Evolutionary conservation across 1,140 invertebrate species (phyloP).

Genomic region (Drosophila equinoxialis): DNA sequence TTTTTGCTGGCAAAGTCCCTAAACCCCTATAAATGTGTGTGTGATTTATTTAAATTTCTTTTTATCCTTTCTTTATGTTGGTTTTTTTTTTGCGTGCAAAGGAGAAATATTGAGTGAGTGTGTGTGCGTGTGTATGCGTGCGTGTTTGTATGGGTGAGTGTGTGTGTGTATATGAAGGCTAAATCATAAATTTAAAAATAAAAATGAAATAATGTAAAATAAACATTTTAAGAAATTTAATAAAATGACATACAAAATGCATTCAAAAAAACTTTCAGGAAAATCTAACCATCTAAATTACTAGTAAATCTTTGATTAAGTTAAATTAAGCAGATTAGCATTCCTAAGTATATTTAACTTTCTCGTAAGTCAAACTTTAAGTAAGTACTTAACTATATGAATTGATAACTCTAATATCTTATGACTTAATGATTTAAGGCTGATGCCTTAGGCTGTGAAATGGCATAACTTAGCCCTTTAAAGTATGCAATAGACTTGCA

Average conservation of each 20-base stretch:
- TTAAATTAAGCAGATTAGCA: too few species aligned
- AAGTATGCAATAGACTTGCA: too few species aligned
- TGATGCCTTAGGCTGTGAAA: too few species aligned
- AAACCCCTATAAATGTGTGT: constrained; percentile 24
- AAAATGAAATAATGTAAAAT: constrained; percentile 34
- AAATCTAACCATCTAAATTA: too few species aligned
- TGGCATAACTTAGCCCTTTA: too few species aligned
- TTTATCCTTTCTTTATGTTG: constrained; percentile 17
- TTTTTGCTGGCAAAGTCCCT: constrained; percentile 16
- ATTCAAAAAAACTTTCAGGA: not conserved
- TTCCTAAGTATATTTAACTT: too few species aligned
- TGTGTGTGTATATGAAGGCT: constrained; percentile 5
- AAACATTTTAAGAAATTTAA: constrained; percentile 38
- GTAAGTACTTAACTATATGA: too few species aligned
- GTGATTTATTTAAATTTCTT: constrained; percentile 20
- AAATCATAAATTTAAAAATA: constrained; percentile 28
- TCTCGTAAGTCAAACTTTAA: too few species aligned
- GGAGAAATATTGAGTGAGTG: constrained; percentile 13
- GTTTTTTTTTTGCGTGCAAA: constrained; percentile 30
- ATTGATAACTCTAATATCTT: too few species aligned
- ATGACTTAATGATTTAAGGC: too few species aligned
- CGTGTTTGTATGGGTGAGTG: constrained; percentile 26
- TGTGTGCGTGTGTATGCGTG: constrained; percentile 19
- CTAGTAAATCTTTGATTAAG: too few species aligned
- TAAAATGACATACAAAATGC: constrained; percentile 43